A percentile compares a stretch with the other conserved stretches of the same genome.
These are phyloP conservation scores for Sitta carolinensis DNA, from an alignment of 2,797 vertebrate genomes.

Conservation along the genomic window DNA sequence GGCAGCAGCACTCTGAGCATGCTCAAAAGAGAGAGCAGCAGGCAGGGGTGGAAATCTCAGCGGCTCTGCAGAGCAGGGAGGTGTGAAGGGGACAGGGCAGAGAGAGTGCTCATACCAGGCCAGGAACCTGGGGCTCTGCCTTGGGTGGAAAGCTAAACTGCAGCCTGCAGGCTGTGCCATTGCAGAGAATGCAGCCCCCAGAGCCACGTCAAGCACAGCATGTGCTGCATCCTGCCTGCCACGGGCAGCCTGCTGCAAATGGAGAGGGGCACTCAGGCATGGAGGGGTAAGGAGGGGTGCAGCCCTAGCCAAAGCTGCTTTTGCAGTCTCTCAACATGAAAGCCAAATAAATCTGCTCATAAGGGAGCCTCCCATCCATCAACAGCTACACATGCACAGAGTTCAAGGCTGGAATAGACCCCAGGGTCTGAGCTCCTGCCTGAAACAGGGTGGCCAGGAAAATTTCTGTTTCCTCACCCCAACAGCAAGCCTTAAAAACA, in stretches of 20 bases:
- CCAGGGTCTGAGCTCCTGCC: background rate
- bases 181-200: conserved; percentile 17
- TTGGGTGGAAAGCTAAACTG: background rate
- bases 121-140: background rate
- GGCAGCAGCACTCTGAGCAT: background rate
- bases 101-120: background rate
- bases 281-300: background rate
- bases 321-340: background rate
- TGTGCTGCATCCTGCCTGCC: background rate
- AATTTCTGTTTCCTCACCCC: background rate
- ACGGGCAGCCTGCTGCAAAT: conserved; percentile 2
- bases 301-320: background rate
- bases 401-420: background rate
- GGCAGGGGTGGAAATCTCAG: background rate
- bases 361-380: background rate
- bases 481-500: background rate
- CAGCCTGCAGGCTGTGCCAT: background rate
- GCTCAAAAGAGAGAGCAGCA: background rate
- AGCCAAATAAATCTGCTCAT: conserved; percentile 24
- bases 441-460: background rate
- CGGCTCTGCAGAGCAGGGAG: background rate
- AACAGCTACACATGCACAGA: background rate
- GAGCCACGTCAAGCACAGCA: background rate
- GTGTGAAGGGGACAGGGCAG: background rate
- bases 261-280: background rate